Conservation (phyloP, 2,113 vertebrate species). For the Nothoprocta perdicaria region DNA sequence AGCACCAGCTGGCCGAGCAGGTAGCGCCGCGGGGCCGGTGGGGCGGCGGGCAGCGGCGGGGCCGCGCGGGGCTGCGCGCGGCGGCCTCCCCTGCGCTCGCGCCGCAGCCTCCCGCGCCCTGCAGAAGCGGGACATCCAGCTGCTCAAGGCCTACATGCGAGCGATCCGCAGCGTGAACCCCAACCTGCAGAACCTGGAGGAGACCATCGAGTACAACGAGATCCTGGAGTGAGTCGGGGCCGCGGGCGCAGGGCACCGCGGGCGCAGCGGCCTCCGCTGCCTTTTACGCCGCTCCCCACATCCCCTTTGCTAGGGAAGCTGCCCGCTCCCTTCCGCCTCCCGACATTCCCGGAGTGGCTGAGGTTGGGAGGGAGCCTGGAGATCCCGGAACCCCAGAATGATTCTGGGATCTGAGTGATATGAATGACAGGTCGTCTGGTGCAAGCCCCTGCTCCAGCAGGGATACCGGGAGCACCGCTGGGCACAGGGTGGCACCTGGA, state of each 20-base stretch:
- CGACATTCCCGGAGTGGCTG: not conserved
- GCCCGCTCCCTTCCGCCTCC: not conserved
- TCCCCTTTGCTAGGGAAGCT: not conserved
- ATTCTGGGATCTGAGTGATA: no score
- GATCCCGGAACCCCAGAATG: no score
- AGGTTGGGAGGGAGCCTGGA: no score
- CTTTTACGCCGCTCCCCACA: not conserved
- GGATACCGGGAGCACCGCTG: no score
- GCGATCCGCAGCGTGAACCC: slow-evolving; percentile 98
- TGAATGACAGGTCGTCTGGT: no score
- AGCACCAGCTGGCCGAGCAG: slow-evolving; percentile 96
- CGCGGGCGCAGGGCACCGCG: no score
- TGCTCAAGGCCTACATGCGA: slow-evolving; percentile 97
- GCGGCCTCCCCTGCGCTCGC: no score
- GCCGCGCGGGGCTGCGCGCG: no score
- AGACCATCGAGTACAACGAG: slow-evolving; percentile 98
- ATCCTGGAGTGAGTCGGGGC: slow-evolving; percentile 86
- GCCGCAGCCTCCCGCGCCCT: not conserved
- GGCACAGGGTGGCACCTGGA: no score
- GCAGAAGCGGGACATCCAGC: slow-evolving; percentile 96
- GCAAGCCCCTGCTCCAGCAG: no score
- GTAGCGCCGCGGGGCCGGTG: slow-evolving; percentile 54
- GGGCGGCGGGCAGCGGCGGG: no score
- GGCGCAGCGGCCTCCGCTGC: fast-evolving
- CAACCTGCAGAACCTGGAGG: slow-evolving; percentile 96